Evolutionary conservation across 2,888 invertebrate genomes (phyloP), one percentile per base, ranked within the genome.

Genomic region (Abrostola triplasia): DNA sequence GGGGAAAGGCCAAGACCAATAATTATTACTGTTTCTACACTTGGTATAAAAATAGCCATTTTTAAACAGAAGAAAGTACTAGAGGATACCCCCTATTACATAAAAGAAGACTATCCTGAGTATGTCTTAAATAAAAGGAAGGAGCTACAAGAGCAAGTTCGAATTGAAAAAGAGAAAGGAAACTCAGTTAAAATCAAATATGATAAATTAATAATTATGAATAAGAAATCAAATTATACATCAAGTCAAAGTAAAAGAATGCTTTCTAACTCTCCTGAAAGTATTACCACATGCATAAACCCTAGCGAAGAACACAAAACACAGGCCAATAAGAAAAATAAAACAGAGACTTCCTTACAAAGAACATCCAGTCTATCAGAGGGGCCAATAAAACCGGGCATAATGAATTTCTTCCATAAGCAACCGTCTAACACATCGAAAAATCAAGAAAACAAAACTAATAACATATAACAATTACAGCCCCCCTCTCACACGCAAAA

Each of bases 61-160:
- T 5, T 56, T 4, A 56, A 47, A 12, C 7, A 48, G 5, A 48
- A 24, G 38, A 13, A 6, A 36, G 2, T 6, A 24, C 24, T 56
- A 12, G 38, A 47, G 10, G 55, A 56, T 7, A 56, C n/a, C n/a
- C 47, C 4, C 4, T 56, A 56, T 24, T 56, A 56, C 12, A 12
- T 56, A 10, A 56, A 44, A 9, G 55, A 56, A 24, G 55, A 56
- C 12, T 56, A 38, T 36, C 55, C 55, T 5, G 0, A 37, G 13
- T 13, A 36, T 0, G 37, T 56, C 1, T 13, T 56, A 13, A 5
- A 56, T 5, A 56, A 37, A 48, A 44, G 55, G 10, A 56, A 38
- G 11, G 55, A 56, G 36, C 47, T 56, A 12, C 55, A 56, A 37
- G 55, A 56, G 9, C 37, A 56, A 44, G 24, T 12, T 0, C 37